Evolutionary conservation across 2,113 vertebrate genomes (phyloP), one percentile per base, ranked within the genome.

Genomic region (Hystrix cristata): DNA sequence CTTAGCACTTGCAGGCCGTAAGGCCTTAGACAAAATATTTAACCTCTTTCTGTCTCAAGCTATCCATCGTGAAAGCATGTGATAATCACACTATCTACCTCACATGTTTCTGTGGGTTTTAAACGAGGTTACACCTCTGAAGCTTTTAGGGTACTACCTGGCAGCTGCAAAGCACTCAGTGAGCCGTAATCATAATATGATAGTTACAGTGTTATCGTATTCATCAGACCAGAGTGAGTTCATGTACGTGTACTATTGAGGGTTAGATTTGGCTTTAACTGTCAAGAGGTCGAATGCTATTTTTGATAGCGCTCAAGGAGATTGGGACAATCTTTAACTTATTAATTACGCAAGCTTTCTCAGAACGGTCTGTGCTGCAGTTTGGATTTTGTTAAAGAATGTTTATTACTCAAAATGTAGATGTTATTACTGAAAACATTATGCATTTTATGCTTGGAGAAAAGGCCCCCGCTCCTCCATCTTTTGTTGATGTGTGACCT

Each of bases 401-500:
- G 46, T 81, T 87, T 60, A 19, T 88, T 78, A 38, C 27, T 74
- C 16, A 59, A 74, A 53, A n/a, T 53, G 79, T 21, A 11, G 11
- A 5, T 25, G 25, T 94, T 88, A 84, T 69, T 85, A 72, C 60
- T 86, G 43, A 93, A 23, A 2, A 59, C 1, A 3, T 57, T 16
- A 7, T 72, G 3, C 62, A 0, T 92, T 97, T 94, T 97, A 55
- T 82, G 69, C 55, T 29, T 97, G 46, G 48, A 27, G 91, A 80
- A 84, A 69, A 96, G 83, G 94, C 57, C 80, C 86, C 43, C 16
- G n/a, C 59, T 96, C 72, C 16, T 88, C 10, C 0, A 25, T 71
- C 85, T 96, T 95, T 85, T 86, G 94, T 95, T 95, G 95, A 95
- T 96, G 97, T 97, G 60, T 79, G 92, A 92, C 96, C 98, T 96